These are phyloP conservation scores for Acomys russatus DNA, from an alignment of 2,797 vertebrate genomes.

Conservation along the genomic window DNA sequence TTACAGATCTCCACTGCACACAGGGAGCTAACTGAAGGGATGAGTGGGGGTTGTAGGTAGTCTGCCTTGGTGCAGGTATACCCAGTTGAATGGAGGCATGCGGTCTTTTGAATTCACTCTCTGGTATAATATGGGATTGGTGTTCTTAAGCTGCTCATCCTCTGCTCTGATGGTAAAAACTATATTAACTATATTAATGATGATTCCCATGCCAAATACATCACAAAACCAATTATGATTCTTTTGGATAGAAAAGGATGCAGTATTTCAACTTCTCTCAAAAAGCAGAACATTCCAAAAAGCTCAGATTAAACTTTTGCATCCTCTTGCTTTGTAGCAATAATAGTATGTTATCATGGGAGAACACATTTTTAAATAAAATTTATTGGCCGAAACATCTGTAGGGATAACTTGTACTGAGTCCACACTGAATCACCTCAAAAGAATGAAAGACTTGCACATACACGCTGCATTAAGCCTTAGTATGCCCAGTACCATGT, in stretches of 20 bases:
- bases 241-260: neutral
- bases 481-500: neutral
- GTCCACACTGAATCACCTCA: neutral
- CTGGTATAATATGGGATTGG: neutral
- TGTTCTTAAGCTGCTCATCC: neutral
- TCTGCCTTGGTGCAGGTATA: neutral
- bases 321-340: neutral
- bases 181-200: neutral
- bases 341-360: neutral
- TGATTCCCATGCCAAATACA: neutral
- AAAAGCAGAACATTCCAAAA: slow-evolving; percentile 3
- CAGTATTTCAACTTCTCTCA: slow-evolving; percentile 9
- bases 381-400: slow-evolving; percentile 43
- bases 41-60: neutral
- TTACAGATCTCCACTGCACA: neutral
- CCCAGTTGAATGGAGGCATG: neutral
- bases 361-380: slow-evolving; percentile 21
- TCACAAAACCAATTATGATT: slow-evolving; percentile 24
- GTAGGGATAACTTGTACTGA: slow-evolving; percentile 3
- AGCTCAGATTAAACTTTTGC: slow-evolving; percentile 18
- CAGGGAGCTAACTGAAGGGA: neutral
- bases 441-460: slow-evolving; percentile 1
- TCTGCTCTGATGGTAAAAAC: slow-evolving; percentile 8
- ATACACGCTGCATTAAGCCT: neutral
- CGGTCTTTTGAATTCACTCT: neutral